Percentiles rank a stretch among this genome's conserved stretches.
Conservation (phyloP, 1,140 invertebrate species). For the Orussus abietinus region DNA sequence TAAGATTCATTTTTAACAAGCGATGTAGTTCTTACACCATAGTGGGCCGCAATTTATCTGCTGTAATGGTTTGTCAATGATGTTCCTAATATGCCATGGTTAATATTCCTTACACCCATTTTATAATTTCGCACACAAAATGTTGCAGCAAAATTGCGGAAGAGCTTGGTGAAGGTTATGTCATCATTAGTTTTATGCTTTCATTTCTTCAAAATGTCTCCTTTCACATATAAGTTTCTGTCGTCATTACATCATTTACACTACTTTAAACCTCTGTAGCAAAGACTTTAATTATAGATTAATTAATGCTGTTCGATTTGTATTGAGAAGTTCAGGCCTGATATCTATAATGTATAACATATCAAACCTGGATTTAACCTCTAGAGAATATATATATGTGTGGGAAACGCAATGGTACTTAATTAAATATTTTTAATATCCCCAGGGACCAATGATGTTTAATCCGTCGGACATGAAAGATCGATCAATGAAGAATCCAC, state of each 20-base stretch:
- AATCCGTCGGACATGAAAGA: constrained; percentile 39
- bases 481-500: constrained; percentile 31
- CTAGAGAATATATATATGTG: too few species aligned
- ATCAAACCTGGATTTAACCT: constrained; percentile 3
- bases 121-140: too few species aligned
- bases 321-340: too few species aligned
- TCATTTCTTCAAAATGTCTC: background rate
- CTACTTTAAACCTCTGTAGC: too few species aligned
- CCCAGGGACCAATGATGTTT: constrained; percentile 46
- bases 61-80: too few species aligned
- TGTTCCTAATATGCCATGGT: too few species aligned
- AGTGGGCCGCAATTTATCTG: too few species aligned
- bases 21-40: too few species aligned
- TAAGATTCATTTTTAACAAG: too few species aligned
- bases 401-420: too few species aligned
- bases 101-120: too few species aligned
- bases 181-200: constrained; percentile 8
- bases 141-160: constrained; percentile 20
- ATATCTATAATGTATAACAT: background rate
- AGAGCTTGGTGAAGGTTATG: constrained; percentile 27
- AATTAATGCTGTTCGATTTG: too few species aligned
- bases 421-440: constrained; percentile 13
- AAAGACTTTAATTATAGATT: background rate
- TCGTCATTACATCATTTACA: background rate
- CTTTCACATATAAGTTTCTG: background rate